Conservation (phyloP, 2,888 invertebrate genomes). For the Trileptium ribeirensis region DNA sequence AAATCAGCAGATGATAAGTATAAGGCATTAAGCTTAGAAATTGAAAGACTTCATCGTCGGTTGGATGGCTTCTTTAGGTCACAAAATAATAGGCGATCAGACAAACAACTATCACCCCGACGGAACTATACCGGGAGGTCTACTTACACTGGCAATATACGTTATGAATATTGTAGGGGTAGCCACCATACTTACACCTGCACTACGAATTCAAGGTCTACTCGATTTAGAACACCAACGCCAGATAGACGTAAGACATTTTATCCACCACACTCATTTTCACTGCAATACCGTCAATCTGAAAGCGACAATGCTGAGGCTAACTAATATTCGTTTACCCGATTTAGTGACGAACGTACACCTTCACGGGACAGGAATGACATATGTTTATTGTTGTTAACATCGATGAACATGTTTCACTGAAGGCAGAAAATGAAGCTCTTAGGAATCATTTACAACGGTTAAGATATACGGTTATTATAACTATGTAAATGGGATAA, state of each 20-base stretch:
- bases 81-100: background rate
- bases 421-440: background rate
- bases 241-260: background rate
- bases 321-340: no score
- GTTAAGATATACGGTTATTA: background rate
- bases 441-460: background rate
- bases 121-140: background rate
- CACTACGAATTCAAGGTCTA: background rate
- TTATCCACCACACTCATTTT: no score
- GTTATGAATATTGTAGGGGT: background rate
- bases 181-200: background rate
- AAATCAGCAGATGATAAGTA: background rate
- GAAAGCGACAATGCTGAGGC: no score
- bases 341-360: no score
- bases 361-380: no score
- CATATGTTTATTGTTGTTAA: no score
- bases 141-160: background rate
- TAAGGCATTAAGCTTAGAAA: background rate
- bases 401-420: no score
- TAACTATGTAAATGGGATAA: background rate
- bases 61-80: background rate
- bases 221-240: background rate
- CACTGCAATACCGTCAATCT: no score
- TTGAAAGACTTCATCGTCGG: background rate
- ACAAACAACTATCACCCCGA: background rate